Conservation (phyloP, 2,113 vertebrate species). For the Odocoileus virginianus region DNA sequence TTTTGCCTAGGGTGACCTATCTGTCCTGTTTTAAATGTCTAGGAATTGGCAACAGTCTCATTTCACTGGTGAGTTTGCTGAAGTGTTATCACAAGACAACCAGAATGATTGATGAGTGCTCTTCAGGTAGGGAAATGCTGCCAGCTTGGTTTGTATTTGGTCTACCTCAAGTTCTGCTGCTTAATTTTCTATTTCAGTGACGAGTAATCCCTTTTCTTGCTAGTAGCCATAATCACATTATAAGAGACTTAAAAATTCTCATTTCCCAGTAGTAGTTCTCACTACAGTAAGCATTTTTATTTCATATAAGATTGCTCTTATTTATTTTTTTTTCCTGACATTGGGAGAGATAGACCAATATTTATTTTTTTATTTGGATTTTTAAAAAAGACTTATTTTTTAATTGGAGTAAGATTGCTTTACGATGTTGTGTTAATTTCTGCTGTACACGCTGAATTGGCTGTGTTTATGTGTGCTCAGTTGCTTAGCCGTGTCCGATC, state of each 20-base stretch:
- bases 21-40: conserved; percentile 55
- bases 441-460: not conserved
- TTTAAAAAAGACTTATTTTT: not conserved
- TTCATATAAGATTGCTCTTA: not conserved
- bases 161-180: conserved; percentile 40
- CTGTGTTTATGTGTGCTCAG: not conserved
- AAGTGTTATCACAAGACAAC: conserved; percentile 35
- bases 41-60: conserved; percentile 38
- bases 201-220: conserved; percentile 39
- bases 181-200: conserved; percentile 59
- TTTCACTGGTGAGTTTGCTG: conserved; percentile 48
- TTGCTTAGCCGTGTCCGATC: not conserved
- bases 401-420: not conserved
- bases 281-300: conserved; percentile 15
- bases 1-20: conserved; percentile 22
- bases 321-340: not conserved
- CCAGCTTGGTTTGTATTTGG: conserved; percentile 43
- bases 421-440: not conserved
- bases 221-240: conserved; percentile 39
- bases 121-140: conserved; percentile 67
- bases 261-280: conserved; percentile 20
- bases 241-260: conserved; percentile 28
- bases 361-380: not conserved
- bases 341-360: not conserved
- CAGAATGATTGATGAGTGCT: conserved; percentile 43